Percentiles rank a stretch among this genome's conserved stretches.
phyloP scores from a whole-genome alignment of 2,888 invertebrate species.

The Meiosimyza decipiens region DNA sequence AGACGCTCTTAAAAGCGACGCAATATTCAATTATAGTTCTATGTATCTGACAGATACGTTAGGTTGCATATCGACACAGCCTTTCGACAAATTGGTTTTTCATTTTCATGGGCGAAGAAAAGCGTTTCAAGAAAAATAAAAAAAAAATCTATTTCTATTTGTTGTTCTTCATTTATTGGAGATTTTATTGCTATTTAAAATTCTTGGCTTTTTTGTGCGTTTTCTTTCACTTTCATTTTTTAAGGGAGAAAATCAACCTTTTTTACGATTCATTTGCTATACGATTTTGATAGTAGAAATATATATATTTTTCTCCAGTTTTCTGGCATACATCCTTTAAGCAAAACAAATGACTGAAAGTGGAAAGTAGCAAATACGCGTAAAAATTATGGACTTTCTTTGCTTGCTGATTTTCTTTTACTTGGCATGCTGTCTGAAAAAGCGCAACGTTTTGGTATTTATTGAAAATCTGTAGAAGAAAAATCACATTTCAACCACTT shows the following conservation, averaged over 20 bases:
- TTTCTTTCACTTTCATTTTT: not conserved
- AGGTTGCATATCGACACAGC: conserved; percentile 11
- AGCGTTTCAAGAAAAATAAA: too few species aligned
- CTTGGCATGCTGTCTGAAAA: conserved; percentile 5
- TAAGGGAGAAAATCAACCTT: too few species aligned
- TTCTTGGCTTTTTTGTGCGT: not conserved
- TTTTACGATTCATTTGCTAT: not conserved
- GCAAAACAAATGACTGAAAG: not conserved
- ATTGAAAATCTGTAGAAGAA: conserved; percentile 33
- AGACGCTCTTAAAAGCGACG: conserved; percentile 40
- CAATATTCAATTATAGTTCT: conserved; percentile 32
- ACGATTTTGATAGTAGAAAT: conserved; percentile 5
- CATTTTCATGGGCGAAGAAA: too few species aligned
- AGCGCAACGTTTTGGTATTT: conserved; percentile 31
- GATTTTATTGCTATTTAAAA: not conserved
- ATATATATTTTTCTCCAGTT: not conserved
- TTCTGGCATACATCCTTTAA: too few species aligned
- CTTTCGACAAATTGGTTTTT: too few species aligned
- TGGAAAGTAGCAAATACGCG: conserved; percentile 20
- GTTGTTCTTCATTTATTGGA: not conserved
- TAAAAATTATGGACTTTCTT: conserved; percentile 44
- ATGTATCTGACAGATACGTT: conserved; percentile 54
- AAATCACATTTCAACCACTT: conserved; percentile 52
- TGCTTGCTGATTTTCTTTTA: not conserved
- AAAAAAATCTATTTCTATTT: not conserved